Evolutionary conservation across 2,797 vertebrate genomes (phyloP).

Genomic region (Scomberomorus guttatus): DNA sequence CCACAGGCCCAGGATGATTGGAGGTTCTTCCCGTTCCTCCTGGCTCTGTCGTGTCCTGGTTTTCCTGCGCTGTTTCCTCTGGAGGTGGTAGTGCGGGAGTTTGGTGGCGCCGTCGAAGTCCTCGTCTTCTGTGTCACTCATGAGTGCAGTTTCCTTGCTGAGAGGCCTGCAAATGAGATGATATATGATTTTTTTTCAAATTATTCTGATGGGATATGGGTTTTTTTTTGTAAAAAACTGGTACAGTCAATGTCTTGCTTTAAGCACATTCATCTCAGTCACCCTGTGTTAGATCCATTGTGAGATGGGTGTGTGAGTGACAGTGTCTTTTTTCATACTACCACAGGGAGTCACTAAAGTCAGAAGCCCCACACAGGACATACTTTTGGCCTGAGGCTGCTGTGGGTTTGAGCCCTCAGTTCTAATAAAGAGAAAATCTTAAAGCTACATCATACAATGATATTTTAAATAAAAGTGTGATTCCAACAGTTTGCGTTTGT

Average conservation of each 20-base stretch:
- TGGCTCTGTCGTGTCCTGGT: constrained; percentile 52
- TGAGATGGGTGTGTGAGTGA: neutral
- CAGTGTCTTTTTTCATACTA: neutral
- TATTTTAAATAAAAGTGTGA: no score
- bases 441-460: no score
- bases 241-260: neutral
- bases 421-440: no score
- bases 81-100: constrained; percentile 50
- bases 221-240: no score
- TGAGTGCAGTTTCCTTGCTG: neutral
- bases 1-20: constrained; percentile 84
- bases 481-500: no score
- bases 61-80: constrained; percentile 87
- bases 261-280: neutral
- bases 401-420: neutral
- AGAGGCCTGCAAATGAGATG: constrained; percentile 45
- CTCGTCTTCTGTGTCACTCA: constrained; percentile 80
- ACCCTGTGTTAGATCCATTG: neutral
- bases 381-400: neutral
- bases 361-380: neutral
- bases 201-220: neutral
- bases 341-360: neutral
- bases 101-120: constrained; percentile 57
- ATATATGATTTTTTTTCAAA: neutral
- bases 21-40: constrained; percentile 62